Percentiles rank a stretch among this genome's conserved stretches.
Evolutionary conservation across 2,797 vertebrate species (phyloP).

Genomic region (Percopsis omiscomaycus): DNA sequence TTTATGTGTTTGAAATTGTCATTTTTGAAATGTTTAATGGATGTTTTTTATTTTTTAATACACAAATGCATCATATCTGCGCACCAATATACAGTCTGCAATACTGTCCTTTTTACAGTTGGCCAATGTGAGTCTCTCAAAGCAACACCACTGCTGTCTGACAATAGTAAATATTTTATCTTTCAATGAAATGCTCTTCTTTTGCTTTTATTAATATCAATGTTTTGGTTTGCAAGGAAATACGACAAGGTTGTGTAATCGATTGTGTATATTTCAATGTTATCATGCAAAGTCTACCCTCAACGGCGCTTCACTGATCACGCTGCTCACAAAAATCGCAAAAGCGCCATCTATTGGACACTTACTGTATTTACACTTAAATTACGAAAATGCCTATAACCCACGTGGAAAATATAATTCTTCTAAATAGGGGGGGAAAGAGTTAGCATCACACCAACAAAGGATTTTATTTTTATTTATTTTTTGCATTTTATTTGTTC

Average conservation of each 20-base stretch:
- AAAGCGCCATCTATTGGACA: conserved; percentile 42
- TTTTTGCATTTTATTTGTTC: conserved; percentile 52
- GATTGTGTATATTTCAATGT: too few species aligned
- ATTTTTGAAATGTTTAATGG: too few species aligned
- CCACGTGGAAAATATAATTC: not conserved
- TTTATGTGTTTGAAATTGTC: too few species aligned
- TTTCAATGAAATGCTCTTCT: not conserved
- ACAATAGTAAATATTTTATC: conserved; percentile 19
- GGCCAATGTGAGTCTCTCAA: too few species aligned
- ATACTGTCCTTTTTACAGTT: too few species aligned
- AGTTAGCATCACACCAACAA: not conserved
- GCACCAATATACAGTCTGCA: too few species aligned
- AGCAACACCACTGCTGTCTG: not conserved
- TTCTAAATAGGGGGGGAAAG: not conserved
- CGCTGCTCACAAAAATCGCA: not conserved
- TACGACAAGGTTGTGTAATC: too few species aligned
- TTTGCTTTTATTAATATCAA: not conserved
- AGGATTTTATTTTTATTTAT: not conserved
- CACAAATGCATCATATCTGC: too few species aligned
- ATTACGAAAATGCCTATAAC: not conserved
- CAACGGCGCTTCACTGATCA: not conserved
- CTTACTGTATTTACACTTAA: too few species aligned
- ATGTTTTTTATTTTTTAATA: too few species aligned
- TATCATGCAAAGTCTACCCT: too few species aligned
- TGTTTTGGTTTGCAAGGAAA: not conserved